These are phyloP conservation scores for Caenorhabditis sp. DNA, from an alignment of 2,888 invertebrate species.

Conservation along the genomic window DNA sequence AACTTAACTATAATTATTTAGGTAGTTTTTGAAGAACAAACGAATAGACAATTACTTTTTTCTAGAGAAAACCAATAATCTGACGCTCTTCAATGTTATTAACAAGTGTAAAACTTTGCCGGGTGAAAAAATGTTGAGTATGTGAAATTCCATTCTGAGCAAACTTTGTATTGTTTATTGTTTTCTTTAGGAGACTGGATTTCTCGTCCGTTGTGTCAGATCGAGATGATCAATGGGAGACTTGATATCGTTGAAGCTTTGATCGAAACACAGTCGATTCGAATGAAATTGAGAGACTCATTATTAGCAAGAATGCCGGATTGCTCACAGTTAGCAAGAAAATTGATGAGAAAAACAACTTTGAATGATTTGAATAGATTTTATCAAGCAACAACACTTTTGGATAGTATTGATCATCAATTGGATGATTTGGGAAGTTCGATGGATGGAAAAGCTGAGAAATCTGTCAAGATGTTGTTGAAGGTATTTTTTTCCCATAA, in stretches of 20 bases:
- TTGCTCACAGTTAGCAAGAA: slow-evolving; percentile 47
- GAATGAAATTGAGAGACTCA: slow-evolving; percentile 48
- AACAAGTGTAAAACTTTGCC: slow-evolving; percentile 66
- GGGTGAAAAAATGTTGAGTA: slow-evolving; percentile 62
- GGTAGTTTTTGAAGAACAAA: slow-evolving; percentile 12
- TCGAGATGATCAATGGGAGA: slow-evolving; percentile 57
- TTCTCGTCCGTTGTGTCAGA: slow-evolving; percentile 62
- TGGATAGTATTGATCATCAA: slow-evolving; percentile 35
- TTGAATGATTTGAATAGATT: slow-evolving; percentile 32
- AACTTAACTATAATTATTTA: slow-evolving; percentile 43
- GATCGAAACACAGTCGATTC: slow-evolving; percentile 24
- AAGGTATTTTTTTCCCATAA: neutral
- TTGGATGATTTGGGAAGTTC: slow-evolving; percentile 18
- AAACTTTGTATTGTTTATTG: too few species aligned
- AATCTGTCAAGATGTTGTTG: slow-evolving; percentile 25
- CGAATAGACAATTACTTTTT: neutral
- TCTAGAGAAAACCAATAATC: slow-evolving; percentile 30
- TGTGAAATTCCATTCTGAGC: slow-evolving; percentile 8
- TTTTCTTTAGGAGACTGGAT: slow-evolving; percentile 65
- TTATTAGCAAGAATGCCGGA: slow-evolving; percentile 62
- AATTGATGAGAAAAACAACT: slow-evolving; percentile 40
- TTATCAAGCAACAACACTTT: slow-evolving; percentile 30
- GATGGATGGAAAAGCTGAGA: neutral
- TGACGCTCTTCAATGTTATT: slow-evolving; percentile 59
- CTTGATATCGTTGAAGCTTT: slow-evolving; percentile 64